Percentiles rank a stretch among this genome's conserved stretches.
These are phyloP conservation scores for Notiomystis cincta DNA, from an alignment of 2,113 vertebrate genomes.

Conservation along the genomic window DNA sequence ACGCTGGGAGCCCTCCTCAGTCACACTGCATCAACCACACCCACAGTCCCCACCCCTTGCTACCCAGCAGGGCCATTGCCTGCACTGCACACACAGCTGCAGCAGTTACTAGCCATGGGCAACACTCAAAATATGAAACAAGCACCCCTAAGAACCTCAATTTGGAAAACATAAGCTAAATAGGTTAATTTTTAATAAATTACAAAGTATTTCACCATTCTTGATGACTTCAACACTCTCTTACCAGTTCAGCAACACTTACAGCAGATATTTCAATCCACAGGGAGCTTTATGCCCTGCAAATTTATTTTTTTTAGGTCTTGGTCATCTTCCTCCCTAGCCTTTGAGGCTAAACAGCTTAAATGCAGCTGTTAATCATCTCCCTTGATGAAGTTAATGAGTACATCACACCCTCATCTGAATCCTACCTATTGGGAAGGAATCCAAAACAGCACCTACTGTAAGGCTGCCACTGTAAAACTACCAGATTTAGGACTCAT, in stretches of 20 bases:
- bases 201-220: neutral
- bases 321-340: neutral
- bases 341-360: neutral
- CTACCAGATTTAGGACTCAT: neutral
- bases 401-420: neutral
- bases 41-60: accelerated
- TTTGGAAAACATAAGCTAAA: neutral
- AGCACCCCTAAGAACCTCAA: neutral
- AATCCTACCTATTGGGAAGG: neutral
- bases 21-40: neutral
- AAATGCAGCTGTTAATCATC: neutral
- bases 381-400: neutral
- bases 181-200: neutral
- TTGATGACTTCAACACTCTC: neutral
- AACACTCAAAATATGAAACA: neutral
- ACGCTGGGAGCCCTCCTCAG: neutral
- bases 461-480: neutral
- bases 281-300: neutral
- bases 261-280: neutral
- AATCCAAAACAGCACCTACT: neutral
- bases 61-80: neutral
- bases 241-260: neutral
- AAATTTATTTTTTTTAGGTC: neutral
- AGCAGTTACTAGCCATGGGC: neutral
- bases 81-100: neutral